These are phyloP conservation scores for Spatulosminthurus flaviceps DNA, from an alignment of 2,888 invertebrate species.

Conservation along the genomic window DNA sequence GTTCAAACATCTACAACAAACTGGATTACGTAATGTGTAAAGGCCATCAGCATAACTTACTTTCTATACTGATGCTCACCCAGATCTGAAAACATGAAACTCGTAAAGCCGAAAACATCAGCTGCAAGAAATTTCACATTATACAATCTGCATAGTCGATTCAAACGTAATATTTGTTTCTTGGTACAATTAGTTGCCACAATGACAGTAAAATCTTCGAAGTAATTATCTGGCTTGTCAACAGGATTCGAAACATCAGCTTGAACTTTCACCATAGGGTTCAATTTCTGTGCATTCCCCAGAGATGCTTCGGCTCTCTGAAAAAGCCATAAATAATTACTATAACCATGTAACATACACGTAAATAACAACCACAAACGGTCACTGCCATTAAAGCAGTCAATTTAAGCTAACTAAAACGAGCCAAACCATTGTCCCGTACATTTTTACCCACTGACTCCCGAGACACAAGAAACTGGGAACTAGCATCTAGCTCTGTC, in stretches of 20 bases:
- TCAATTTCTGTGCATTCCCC: constrained; percentile 81
- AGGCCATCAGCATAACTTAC: constrained; percentile 71
- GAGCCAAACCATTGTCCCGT: no score
- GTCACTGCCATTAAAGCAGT: no score
- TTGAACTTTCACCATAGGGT: constrained; percentile 89
- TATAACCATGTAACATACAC: neutral
- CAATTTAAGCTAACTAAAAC: no score
- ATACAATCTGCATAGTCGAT: constrained; percentile 77
- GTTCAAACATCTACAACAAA: no score
- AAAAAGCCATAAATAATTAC: no score
- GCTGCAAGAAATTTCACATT: constrained; percentile 87
- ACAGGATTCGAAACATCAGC: constrained; percentile 69
- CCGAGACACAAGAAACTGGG: constrained; percentile 84
- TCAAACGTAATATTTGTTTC: constrained; percentile 77
- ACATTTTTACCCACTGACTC: constrained; percentile 81
- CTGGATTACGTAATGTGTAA: no score
- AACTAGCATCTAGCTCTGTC: constrained; percentile 76
- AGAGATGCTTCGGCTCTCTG: constrained; percentile 86
- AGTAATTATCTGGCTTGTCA: constrained; percentile 77
- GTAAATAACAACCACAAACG: neutral
- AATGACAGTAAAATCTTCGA: constrained; percentile 81
- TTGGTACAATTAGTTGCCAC: constrained; percentile 80
- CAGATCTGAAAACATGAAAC: constrained; percentile 90
- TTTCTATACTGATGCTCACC: constrained; percentile 82
- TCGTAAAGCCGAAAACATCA: constrained; percentile 93